phyloP scores from a whole-genome alignment of 2,888 invertebrate species.

The Orthosia gothica region DNA sequence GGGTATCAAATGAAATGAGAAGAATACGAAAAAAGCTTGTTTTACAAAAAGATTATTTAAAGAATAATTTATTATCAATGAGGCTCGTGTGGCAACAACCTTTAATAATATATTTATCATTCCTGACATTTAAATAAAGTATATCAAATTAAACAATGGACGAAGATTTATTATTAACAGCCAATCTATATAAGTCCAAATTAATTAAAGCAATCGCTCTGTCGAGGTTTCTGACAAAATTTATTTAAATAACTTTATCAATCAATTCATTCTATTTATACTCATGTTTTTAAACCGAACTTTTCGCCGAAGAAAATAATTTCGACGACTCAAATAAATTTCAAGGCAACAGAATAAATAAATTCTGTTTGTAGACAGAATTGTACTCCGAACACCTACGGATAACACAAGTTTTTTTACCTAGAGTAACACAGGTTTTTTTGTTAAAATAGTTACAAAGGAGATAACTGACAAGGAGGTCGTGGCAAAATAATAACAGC shows the following conservation, averaged over 20 bases:
- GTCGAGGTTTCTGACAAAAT: conserved; percentile 17
- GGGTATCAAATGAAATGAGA: too few species aligned
- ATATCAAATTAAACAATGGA: conserved; percentile 19
- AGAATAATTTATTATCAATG: neutral
- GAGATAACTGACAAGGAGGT: too few species aligned
- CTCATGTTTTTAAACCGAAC: neutral
- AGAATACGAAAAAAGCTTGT: too few species aligned
- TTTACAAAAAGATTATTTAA: too few species aligned
- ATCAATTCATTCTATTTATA: conserved; percentile 10
- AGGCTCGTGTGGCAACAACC: neutral
- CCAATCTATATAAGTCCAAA: conserved; percentile 20
- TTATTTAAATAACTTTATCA: conserved; percentile 27
- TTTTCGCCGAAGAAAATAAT: neutral
- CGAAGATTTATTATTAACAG: conserved; percentile 33
- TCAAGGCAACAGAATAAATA: conserved; percentile 3
- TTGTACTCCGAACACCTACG: conserved; percentile 27
- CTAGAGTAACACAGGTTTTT: neutral
- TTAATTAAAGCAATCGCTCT: conserved; percentile 38
- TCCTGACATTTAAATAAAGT: conserved; percentile 31
- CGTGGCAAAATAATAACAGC: too few species aligned
- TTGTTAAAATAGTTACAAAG: conserved; percentile 30
- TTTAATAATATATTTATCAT: conserved; percentile 7
- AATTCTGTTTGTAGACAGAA: neutral
- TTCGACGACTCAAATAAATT: neutral
- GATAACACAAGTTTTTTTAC: conserved; percentile 2